Conservation (phyloP, 2,113 vertebrate genomes). For the Cheilinus undulatus region DNA sequence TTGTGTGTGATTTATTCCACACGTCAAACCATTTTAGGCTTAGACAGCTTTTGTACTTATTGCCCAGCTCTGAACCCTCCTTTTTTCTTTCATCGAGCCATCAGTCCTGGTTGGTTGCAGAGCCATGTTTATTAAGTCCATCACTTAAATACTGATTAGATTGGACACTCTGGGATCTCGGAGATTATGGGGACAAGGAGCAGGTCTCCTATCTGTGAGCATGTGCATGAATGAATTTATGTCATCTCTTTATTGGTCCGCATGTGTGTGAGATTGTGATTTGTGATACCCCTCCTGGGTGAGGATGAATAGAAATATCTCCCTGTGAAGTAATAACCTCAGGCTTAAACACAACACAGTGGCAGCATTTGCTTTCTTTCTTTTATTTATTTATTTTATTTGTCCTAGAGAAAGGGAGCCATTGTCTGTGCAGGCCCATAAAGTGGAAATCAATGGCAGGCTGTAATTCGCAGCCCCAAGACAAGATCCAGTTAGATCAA, state of each 20-base stretch:
- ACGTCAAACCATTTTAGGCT: slow-evolving; percentile 9
- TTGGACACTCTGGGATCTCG: slow-evolving; percentile 43
- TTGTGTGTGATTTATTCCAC: slow-evolving; percentile 15
- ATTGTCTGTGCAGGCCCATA: slow-evolving; percentile 59
- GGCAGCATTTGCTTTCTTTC: slow-evolving; percentile 65
- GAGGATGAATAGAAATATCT: slow-evolving; percentile 62
- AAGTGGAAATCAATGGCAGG: slow-evolving; percentile 75
- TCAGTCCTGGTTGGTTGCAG: slow-evolving; percentile 18
- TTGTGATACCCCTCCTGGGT: slow-evolving; percentile 51
- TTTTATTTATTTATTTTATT: slow-evolving; percentile 67
- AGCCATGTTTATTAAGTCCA: slow-evolving; percentile 60
- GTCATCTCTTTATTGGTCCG: slow-evolving; percentile 40
- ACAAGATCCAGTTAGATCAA: slow-evolving; percentile 60
- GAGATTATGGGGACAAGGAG: slow-evolving; percentile 31
- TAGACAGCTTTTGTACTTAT: not conserved
- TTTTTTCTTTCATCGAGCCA: slow-evolving; percentile 16
- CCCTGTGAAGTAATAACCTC: slow-evolving; percentile 53
- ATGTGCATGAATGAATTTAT: slow-evolving; percentile 52
- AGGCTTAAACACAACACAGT: slow-evolving; percentile 58
- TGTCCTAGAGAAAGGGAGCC: slow-evolving; percentile 52
- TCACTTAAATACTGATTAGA: slow-evolving; percentile 75
- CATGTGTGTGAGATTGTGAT: slow-evolving; percentile 52
- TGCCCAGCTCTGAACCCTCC: not conserved
- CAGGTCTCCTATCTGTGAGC: slow-evolving; percentile 26
- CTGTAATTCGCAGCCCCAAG: slow-evolving; percentile 61